These are phyloP conservation scores for Limnephilus marmoratus DNA, from an alignment of 2,888 invertebrate species.

Conservation along the genomic window DNA sequence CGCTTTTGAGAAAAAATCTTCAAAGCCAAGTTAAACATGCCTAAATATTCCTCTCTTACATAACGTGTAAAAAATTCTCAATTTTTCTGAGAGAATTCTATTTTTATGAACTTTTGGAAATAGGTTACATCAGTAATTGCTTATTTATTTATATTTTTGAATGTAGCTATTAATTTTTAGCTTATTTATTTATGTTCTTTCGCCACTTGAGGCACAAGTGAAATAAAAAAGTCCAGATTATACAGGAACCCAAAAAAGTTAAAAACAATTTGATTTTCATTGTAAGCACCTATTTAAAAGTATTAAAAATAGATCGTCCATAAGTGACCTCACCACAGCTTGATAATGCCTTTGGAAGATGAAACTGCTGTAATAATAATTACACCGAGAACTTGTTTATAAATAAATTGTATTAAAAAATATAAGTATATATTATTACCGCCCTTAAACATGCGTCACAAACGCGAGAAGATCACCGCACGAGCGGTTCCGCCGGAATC, in stretches of 20 bases:
- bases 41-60: background rate
- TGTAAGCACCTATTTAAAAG: conserved; percentile 71
- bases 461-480: too few relatives aligned
- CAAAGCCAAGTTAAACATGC: background rate
- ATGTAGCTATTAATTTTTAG: too few relatives aligned
- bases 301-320: too few relatives aligned
- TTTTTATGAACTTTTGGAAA: background rate
- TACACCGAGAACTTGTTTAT: too few relatives aligned
- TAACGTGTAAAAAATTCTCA: background rate
- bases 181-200: background rate
- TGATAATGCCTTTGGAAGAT: too few relatives aligned
- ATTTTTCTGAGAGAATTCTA: background rate
- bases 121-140: background rate
- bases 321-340: too few relatives aligned
- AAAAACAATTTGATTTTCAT: background rate
- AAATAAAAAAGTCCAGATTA: background rate
- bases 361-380: too few relatives aligned
- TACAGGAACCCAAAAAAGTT: too few relatives aligned
- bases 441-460: too few relatives aligned
- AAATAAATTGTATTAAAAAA: too few relatives aligned
- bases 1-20: background rate
- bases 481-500: too few relatives aligned
- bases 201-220: background rate
- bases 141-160: background rate
- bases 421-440: too few relatives aligned